Evolutionary conservation across 2,797 vertebrate species (phyloP), one percentile per base, ranked within the genome.

Genomic region (Atherinosoma microstoma): DNA sequence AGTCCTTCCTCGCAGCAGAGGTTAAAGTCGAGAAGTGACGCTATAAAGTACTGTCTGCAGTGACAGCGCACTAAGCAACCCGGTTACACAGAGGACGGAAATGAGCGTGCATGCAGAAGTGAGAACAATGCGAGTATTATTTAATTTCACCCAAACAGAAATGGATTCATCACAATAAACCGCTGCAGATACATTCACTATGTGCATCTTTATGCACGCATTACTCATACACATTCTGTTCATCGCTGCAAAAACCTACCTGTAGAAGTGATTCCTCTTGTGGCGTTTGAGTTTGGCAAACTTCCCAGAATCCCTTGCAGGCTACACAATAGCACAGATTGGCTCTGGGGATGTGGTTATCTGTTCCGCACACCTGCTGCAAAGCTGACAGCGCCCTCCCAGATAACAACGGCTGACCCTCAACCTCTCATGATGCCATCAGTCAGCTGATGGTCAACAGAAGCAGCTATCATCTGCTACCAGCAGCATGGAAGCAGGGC

Each of bases 241-340:
- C 62, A 53, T 49, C 11, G 22, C 61, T 79, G 56, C 79, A 73
- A 79, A 70, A 57, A 5, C 6, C 27, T 15, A 5, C 74, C 77
- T 73, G 84, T 70, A 80, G 89, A 83, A 87, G 65, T 68, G 76
- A 90, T 87, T 94, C 82, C 75, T 89, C 88, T 80, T 70, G 79
- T 74, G 78, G 80, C 54, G 80, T 68, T n/a, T 58, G 64, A 82
- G 67, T 85, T 87, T 94, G 92, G 91, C 93, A 73, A 67, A 73
- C 71, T 73, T 94, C 93, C 93, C 93, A 93, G 92, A 93, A 91
- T 91, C 77, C 91, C 87, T 90, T 90, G 84, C 84, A 88, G 68
- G 80, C 69, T 51, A 70, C 76, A 79, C 85, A 82, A 81, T 36
- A 27, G 76, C 76, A 86, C 84, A 88, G 83, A 90, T 83, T 64